Evolutionary conservation across 2,888 invertebrate genomes (phyloP), one percentile per base, ranked within the genome.

Genomic region (Dioctria rufipes): DNA sequence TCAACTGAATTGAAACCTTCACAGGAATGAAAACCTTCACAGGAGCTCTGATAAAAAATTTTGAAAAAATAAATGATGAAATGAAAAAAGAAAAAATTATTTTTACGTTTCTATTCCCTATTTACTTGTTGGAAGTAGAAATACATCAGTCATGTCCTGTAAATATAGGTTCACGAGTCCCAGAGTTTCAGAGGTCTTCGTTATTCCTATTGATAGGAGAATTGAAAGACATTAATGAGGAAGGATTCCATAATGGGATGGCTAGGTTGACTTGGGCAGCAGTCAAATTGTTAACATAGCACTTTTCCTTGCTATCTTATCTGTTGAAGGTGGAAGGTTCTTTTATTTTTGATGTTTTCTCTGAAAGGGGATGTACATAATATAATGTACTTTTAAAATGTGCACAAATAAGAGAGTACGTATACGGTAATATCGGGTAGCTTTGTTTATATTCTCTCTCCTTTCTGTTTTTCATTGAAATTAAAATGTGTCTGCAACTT

Each of bases 201-300:
- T 42, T 43, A 43, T 67, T 37, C 43, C 67, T 67, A 67, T 67
- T 67, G 67, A 46, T 67, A 49, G 46, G 42, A 5, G 49, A 42
- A 43, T 8, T 67, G 67, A 67, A 49, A 43, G 49, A 46, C 43
- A 46, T 67, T 67, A 67, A 67, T 67, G 67, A 67, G 67, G 67
- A 67, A 43, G 67, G 37, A 37, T 67, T 13, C 25, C 25, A 25
- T 25, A 25, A 25, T 25, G 25, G 25, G 25, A 0, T 25, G 25
- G 25, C 25, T 25, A 25, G 25, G 25, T 25, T 25, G 25, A 25
- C 25, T 25, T 25, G 25, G 25, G 25, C 25, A 25, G 25, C 25
- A 25, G 25, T 25, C 25, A 25, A 25, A 25, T 25, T 25, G 25
- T 25, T 25, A 25, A 25, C 25, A 25, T 25, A 25, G 25, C 25